Evolutionary conservation across 2,797 vertebrate species (phyloP), one percentile per base, ranked within the genome.

Genomic region (Knipowitschia caucasica): DNA sequence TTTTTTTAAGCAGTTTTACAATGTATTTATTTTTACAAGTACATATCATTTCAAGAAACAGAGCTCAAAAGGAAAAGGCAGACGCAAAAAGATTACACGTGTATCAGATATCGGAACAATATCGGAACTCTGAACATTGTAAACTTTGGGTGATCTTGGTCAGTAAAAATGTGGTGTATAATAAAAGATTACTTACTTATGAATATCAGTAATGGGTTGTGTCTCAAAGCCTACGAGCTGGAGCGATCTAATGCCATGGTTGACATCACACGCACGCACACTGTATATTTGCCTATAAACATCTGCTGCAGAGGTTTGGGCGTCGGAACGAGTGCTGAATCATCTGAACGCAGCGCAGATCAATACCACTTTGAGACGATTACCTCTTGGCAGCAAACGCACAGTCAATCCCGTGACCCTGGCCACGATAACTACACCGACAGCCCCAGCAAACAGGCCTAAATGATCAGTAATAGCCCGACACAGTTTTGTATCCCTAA

Each of bases 361-460:
- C 71, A 66, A 79, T 78, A 72, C 12, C 59, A 59, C 54, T 81
- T 71, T 23, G 56, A 47, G 3, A 43, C 34, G 56, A 43, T 59
- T 64, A 62, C 17, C 7, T 38, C 40, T 56, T 35, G 21, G 45
- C 43, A 50, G 57, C 39, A 50, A 64, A 63, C 24, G 45, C 45
- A 33, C 38, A 27, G 50, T 21, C 49, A 57, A 49, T 56, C 36
- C 55, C 51, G 42, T 56, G 50, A 67, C 38, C 34, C 30, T 12
- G 17, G 27, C 47, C 23, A 40, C 50, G 11, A 23, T 21, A 56
- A 53, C 31, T 0, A 26, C 45, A 23, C 14, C 0, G 4, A 55
- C 21, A 38, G 31, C 49, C 11, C 9, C 50, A 54, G 35, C 34
- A 64, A 46, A 56, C 34, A 51, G 35, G 51, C 17, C n/a, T 15